These are phyloP conservation scores for Andrena fulva DNA, from an alignment of 2,888 invertebrate species.

Conservation along the genomic window DNA sequence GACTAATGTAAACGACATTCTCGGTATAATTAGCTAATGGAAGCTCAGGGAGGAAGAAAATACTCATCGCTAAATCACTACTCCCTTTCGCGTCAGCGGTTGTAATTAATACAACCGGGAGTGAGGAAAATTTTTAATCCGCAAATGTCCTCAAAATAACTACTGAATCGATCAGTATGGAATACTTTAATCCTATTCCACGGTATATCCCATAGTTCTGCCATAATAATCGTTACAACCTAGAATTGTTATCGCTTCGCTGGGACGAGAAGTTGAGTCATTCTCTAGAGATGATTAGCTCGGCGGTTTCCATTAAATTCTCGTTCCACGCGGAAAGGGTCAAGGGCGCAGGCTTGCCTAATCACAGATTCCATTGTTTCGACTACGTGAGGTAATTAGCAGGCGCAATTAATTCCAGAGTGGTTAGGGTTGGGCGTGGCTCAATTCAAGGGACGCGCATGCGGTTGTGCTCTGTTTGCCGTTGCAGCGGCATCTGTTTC, in stretches of 20 bases:
- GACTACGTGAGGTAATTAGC: constrained; percentile 76
- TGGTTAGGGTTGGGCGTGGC: constrained; percentile 66
- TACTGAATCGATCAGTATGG: too few species aligned
- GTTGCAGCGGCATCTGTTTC: constrained; percentile 56
- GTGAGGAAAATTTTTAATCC: too few species aligned
- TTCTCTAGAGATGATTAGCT: constrained; percentile 12
- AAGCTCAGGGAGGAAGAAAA: too few species aligned
- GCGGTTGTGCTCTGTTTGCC: constrained; percentile 62
- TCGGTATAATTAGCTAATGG: too few species aligned
- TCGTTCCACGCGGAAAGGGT: constrained; percentile 43
- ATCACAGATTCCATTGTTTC: constrained; percentile 74
- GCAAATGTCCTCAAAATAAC: too few species aligned
- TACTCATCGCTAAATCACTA: too few species aligned
- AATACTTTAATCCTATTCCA: too few species aligned
- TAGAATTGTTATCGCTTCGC: not conserved
- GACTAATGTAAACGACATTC: too few species aligned
- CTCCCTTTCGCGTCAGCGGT: too few species aligned
- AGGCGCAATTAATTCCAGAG: constrained; percentile 76
- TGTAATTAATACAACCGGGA: too few species aligned
- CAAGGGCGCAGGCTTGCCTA: constrained; percentile 61
- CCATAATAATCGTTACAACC: not conserved
- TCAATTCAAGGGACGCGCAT: constrained; percentile 63
- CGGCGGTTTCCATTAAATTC: constrained; percentile 53
- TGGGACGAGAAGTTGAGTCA: not conserved
- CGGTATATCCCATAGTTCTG: too few species aligned